Conservation (phyloP, 2,797 vertebrate species). For the Sardinella longiceps region DNA sequence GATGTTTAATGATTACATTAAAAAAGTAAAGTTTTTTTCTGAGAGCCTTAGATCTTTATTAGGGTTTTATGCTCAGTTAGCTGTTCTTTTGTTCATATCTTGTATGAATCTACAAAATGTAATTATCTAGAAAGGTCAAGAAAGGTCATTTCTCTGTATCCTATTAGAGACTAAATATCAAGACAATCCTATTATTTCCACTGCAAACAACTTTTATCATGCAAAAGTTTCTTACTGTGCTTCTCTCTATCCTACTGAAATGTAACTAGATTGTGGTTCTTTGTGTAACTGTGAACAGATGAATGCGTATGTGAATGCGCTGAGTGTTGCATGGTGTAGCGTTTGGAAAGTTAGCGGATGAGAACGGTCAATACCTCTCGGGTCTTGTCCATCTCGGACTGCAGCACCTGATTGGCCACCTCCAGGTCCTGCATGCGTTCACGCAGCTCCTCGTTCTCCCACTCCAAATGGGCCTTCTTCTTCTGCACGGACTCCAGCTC, state of each 20-base stretch:
- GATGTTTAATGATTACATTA: not conserved
- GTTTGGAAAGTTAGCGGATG: not conserved
- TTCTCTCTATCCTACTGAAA: not conserved
- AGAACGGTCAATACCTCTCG: slow-evolving; percentile 79
- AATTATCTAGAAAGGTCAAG: not conserved
- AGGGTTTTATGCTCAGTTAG: not conserved
- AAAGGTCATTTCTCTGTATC: not conserved
- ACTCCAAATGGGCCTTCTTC: slow-evolving; percentile 87
- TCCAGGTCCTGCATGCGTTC: slow-evolving; percentile 90
- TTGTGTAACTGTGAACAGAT: not conserved
- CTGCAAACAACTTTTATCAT: not conserved
- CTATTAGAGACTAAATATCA: not conserved
- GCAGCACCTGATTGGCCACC: slow-evolving; percentile 92
- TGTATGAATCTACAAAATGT: not conserved
- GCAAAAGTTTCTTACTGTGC: too few species aligned
- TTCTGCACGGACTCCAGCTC: slow-evolving; percentile 91
- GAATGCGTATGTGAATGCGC: not conserved
- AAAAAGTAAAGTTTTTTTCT: not conserved
- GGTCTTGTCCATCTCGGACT: slow-evolving; percentile 88
- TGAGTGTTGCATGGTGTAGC: not conserved
- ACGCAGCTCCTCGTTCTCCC: slow-evolving; percentile 88
- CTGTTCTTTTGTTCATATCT: not conserved
- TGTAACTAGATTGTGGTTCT: not conserved
- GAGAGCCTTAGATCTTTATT: not conserved
- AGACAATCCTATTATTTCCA: not conserved